Evolutionary conservation across 2,888 invertebrate genomes (phyloP).

Genomic region (Lottia scabra): DNA sequence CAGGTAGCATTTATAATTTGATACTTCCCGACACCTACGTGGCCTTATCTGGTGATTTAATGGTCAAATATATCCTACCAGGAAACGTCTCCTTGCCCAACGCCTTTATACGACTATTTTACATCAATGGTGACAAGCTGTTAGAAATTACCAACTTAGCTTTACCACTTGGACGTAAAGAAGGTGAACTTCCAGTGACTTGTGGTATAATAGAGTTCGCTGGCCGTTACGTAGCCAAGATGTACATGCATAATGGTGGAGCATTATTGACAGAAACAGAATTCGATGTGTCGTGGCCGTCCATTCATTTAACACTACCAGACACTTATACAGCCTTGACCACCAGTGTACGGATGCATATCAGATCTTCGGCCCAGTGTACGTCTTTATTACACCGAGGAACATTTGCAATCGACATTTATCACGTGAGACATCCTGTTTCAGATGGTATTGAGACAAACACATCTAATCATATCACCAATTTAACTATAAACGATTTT

Average conservation of each 20-base stretch:
- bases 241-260: constrained; percentile 52
- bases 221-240: constrained; percentile 50
- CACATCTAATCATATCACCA: constrained; percentile 26
- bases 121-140: constrained; percentile 18
- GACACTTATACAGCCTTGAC: constrained; percentile 47
- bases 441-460: constrained; percentile 19
- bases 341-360: constrained; percentile 38
- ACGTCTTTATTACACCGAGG: constrained; percentile 45
- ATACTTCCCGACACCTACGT: constrained; percentile 47
- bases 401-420: constrained; percentile 36
- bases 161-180: constrained; percentile 34
- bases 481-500: constrained; percentile 23
- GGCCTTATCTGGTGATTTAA: constrained; percentile 57
- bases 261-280: constrained; percentile 38
- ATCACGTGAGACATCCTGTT: neutral
- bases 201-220: constrained; percentile 62
- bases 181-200: constrained; percentile 44
- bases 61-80: constrained; percentile 52
- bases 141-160: constrained; percentile 50
- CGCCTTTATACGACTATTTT: constrained; percentile 52
- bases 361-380: constrained; percentile 49
- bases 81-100: constrained; percentile 48
- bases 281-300: constrained; percentile 54
- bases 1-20: constrained; percentile 49
- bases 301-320: constrained; percentile 44